These are phyloP conservation scores for Muscicapa adusta DNA, from an alignment of 2,113 vertebrate species.

Conservation along the genomic window DNA sequence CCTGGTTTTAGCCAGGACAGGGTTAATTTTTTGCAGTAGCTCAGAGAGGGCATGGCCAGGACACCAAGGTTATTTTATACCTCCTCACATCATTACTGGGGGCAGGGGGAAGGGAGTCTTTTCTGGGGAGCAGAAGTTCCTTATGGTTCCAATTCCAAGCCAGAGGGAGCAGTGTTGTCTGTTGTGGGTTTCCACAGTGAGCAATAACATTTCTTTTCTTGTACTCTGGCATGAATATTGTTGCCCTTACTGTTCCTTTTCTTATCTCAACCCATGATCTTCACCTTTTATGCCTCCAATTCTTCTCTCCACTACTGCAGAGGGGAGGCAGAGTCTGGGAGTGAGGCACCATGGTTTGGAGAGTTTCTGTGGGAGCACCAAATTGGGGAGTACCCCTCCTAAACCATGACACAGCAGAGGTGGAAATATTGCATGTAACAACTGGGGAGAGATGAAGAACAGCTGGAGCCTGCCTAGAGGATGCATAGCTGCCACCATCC, in stretches of 20 bases:
- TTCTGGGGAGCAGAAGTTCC: not conserved
- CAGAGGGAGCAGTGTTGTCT: not conserved
- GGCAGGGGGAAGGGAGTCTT: not conserved
- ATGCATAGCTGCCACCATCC: not conserved
- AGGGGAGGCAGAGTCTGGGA: not conserved
- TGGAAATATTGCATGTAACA: not conserved
- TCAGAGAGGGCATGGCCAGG: not conserved
- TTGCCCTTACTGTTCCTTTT: not conserved
- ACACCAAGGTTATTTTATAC: not conserved
- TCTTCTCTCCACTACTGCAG: not conserved
- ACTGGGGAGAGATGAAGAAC: not conserved
- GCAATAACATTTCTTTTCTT: not conserved
- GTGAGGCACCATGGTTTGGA: fast-evolving
- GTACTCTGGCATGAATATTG: not conserved
- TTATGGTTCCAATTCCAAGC: not conserved
- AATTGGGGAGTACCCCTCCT: not conserved
- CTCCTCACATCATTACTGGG: not conserved
- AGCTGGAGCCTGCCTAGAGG: not conserved
- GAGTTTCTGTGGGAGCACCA: not conserved
- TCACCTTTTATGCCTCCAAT: not conserved
- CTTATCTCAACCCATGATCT: not conserved
- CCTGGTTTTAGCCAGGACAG: not conserved
- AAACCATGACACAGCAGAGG: not conserved
- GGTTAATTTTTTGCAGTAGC: not conserved
- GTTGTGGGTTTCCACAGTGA: not conserved